phyloP scores from a whole-genome alignment of 2,113 vertebrate genomes.

The Boleophthalmus pectinirostris region DNA sequence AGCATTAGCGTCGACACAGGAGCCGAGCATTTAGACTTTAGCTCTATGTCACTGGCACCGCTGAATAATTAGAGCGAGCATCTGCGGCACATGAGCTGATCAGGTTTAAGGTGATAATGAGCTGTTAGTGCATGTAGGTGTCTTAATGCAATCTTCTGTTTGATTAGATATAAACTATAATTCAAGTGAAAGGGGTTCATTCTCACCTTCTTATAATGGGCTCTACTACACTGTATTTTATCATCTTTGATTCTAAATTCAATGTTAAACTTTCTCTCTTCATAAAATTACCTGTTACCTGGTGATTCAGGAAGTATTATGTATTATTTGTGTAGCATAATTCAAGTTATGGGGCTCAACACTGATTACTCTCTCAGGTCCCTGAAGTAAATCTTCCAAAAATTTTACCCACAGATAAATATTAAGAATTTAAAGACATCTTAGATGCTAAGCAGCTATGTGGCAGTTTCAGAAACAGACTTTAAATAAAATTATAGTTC shows the following conservation, averaged over 20 bases:
- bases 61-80: background rate
- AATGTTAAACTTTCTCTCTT: background rate
- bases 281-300: no score
- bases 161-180: conserved; percentile 5
- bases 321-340: no score
- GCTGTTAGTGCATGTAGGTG: background rate
- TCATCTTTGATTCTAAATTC: background rate
- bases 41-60: background rate
- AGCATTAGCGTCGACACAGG: conserved; percentile 6
- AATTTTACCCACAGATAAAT: no score
- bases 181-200: conserved; percentile 5
- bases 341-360: no score
- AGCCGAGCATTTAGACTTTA: background rate
- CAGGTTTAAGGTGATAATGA: conserved; percentile 1
- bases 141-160: conserved; percentile 15
- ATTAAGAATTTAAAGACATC: no score
- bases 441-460: no score
- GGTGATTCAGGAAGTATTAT: no score
- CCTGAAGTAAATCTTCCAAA: no score
- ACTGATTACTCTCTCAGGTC: no score
- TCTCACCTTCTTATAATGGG: conserved; percentile 3
- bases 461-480: no score
- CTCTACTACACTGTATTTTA: background rate
- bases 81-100: conserved; percentile 23
- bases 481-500: no score